Conservation (phyloP, 2,113 vertebrate species). For the Megaceryle torquata region DNA sequence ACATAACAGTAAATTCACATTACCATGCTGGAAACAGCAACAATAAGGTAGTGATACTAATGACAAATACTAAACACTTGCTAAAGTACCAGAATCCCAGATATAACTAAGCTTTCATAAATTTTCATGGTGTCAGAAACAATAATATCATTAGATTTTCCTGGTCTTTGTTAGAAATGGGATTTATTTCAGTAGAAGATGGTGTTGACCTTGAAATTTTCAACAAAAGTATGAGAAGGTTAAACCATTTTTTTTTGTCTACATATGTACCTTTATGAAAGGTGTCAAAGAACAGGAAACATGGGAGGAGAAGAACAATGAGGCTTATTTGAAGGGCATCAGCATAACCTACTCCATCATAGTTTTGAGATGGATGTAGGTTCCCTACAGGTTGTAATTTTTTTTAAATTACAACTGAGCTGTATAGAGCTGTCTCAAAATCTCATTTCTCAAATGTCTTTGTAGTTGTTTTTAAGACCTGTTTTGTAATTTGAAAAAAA, state of each 20-base stretch:
- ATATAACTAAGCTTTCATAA: neutral
- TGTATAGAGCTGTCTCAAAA: neutral
- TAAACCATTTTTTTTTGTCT: neutral
- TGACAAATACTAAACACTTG: neutral
- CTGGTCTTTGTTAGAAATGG: neutral
- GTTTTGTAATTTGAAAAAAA: neutral
- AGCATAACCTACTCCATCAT: neutral
- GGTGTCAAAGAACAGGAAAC: neutral
- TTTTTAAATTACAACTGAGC: neutral
- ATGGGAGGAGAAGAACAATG: neutral
- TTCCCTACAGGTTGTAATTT: neutral
- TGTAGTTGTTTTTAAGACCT: neutral
- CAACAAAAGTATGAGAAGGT: neutral
- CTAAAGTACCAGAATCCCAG: neutral
- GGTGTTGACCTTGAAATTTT: neutral
- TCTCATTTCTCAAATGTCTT: neutral
- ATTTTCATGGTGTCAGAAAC: neutral
- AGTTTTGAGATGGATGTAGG: neutral
- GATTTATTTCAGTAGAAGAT: neutral
- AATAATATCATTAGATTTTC: neutral
- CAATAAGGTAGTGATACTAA: neutral
- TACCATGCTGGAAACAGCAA: neutral
- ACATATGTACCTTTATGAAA: neutral
- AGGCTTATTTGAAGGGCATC: neutral
- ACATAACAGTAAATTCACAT: neutral